Percentiles rank a stretch among this genome's conserved stretches.
Evolutionary conservation across 2,113 vertebrate species (phyloP).

Genomic region (Charadrius vociferus): DNA sequence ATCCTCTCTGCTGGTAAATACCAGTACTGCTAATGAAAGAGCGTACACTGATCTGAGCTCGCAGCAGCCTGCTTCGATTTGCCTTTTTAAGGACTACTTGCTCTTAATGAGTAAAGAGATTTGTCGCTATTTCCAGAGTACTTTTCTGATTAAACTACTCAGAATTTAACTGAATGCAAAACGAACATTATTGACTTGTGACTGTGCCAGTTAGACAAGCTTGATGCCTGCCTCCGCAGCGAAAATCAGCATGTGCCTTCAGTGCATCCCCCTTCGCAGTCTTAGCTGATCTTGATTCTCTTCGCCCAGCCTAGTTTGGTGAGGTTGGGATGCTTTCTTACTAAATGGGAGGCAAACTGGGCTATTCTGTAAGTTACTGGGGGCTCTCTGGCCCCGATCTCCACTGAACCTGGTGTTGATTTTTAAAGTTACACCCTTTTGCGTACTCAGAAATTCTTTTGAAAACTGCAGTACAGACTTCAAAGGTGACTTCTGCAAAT

Average conservation of each 20-base stretch:
- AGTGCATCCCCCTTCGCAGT: neutral
- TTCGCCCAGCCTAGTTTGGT: neutral
- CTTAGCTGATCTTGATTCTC: neutral
- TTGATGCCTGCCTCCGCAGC: neutral
- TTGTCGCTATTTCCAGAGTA: neutral
- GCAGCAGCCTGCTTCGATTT: neutral
- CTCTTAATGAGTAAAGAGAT: neutral
- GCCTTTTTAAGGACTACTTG: neutral
- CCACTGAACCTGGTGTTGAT: neutral
- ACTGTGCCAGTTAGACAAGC: neutral
- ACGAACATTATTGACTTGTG: neutral
- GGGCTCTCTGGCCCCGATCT: neutral
- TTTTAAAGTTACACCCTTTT: neutral
- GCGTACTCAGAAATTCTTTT: neutral
- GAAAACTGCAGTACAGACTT: neutral
- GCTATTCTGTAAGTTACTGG: neutral
- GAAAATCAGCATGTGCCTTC: neutral
- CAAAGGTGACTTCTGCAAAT: neutral
- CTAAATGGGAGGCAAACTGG: neutral
- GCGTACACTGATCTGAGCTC: neutral
- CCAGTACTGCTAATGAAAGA: neutral
- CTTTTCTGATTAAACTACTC: conserved; percentile 8
- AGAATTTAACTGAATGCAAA: neutral
- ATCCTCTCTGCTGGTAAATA: neutral
- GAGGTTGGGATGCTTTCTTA: neutral